A percentile compares a stretch with the other conserved stretches of the same genome.
These are phyloP conservation scores for Lepidonotus clava DNA, from an alignment of 2,888 invertebrate species.

Conservation along the genomic window DNA sequence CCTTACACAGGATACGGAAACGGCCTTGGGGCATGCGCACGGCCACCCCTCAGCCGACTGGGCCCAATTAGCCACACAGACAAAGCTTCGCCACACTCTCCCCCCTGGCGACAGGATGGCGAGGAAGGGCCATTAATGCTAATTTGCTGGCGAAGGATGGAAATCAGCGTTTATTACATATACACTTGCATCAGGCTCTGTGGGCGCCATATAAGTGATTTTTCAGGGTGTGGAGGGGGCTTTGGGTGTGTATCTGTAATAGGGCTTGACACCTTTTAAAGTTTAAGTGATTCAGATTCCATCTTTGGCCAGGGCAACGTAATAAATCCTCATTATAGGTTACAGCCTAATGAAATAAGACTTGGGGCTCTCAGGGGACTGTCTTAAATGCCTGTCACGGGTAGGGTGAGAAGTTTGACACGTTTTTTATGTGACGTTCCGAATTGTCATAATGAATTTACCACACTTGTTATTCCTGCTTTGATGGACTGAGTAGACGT, in stretches of 20 bases:
- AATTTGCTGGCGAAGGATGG: constrained; percentile 4
- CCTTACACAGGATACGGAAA: constrained; percentile 6
- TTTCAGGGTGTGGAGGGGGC: neutral
- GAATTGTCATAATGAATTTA: too few relatives aligned
- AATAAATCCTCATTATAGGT: neutral
- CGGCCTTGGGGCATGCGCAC: constrained; percentile 36
- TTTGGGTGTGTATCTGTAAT: neutral
- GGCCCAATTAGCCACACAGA: constrained; percentile 19
- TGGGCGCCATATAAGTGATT: constrained; percentile 19
- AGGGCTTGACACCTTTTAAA: neutral
- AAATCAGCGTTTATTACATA: constrained; percentile 25
- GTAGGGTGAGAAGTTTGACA: too few relatives aligned
- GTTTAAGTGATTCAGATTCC: neutral
- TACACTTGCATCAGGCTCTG: constrained; percentile 16
- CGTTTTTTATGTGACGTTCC: too few relatives aligned
- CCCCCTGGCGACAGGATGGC: neutral
- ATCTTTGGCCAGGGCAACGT: neutral
- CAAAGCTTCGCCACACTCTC: constrained; percentile 1
- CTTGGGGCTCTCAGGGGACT: neutral
- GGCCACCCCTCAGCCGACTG: neutral
- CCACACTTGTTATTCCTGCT: too few relatives aligned
- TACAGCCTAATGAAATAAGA: neutral
- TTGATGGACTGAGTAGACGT: too few relatives aligned
- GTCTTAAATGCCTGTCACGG: neutral
- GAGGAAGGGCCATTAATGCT: constrained; percentile 33